These are phyloP conservation scores for Argya squamiceps DNA, from an alignment of 2,797 vertebrate genomes.

Conservation along the genomic window DNA sequence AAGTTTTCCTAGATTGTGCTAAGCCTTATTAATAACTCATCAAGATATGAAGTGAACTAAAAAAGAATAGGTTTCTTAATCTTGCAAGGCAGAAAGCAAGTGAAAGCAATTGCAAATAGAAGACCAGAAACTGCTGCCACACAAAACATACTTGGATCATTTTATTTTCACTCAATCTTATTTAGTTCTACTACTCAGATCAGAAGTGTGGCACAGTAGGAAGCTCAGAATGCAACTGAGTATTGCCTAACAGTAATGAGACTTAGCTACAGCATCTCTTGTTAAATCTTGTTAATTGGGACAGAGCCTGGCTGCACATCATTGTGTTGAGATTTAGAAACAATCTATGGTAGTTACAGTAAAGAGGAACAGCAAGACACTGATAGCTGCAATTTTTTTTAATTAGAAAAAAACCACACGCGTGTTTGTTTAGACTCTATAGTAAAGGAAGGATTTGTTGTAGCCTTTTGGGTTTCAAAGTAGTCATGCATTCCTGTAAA, in stretches of 20 bases:
- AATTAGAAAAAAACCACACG: slow-evolving; percentile 14
- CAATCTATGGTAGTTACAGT: background rate
- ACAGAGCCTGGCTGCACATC: slow-evolving; percentile 7
- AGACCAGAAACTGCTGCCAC: slow-evolving; percentile 1
- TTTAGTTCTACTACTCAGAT: background rate
- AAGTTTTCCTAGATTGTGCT: background rate
- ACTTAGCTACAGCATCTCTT: slow-evolving; percentile 9
- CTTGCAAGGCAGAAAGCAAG: background rate
- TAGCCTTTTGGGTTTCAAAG: slow-evolving; percentile 17
- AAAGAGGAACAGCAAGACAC: slow-evolving; percentile 46
- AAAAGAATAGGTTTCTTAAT: background rate
- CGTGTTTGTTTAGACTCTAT: background rate
- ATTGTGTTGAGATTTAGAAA: slow-evolving; percentile 6
- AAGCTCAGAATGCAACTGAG: slow-evolving; percentile 45
- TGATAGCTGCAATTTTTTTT: slow-evolving; percentile 64
- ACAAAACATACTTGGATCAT: background rate
- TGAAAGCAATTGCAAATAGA: background rate
- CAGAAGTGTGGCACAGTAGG: slow-evolving; percentile 45
- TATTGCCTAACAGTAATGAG: slow-evolving; percentile 17
- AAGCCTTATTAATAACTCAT: background rate
- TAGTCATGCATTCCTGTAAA: slow-evolving; percentile 21
- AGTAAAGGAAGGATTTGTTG: background rate
- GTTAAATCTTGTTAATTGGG: slow-evolving; percentile 37
- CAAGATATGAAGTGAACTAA: background rate
- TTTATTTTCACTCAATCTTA: slow-evolving; percentile 50